Conservation (phyloP, 1,140 invertebrate genomes). For the Ceratosolen fusciceps region DNA sequence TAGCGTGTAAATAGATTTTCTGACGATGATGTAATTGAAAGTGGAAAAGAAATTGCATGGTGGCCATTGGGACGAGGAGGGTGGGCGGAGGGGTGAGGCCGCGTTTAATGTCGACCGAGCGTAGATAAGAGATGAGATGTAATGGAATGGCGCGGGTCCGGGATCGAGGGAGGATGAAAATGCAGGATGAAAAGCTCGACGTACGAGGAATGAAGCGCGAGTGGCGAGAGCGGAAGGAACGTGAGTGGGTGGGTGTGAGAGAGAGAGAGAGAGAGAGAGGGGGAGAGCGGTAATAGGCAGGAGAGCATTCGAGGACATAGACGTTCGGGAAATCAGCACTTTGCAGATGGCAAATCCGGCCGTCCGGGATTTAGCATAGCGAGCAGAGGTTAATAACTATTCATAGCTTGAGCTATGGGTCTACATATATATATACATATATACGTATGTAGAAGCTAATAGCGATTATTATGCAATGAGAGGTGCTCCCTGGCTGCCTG, state of each 20-base stretch:
- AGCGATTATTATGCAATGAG: slow-evolving; percentile 55
- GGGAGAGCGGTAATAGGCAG: not conserved
- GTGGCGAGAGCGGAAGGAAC: no score
- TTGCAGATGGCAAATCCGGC: slow-evolving; percentile 49
- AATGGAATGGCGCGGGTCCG: no score
- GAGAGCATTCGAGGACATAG: not conserved
- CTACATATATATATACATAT: no score
- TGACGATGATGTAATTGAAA: no score
- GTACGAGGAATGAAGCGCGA: not conserved
- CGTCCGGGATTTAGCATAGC: slow-evolving; percentile 50
- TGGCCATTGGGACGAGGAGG: no score
- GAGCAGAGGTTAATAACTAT: slow-evolving; percentile 54
- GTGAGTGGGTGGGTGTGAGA: not conserved
- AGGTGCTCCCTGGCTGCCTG: not conserved
- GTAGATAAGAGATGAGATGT: no score
- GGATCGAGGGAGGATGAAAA: not conserved
- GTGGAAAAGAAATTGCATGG: no score
- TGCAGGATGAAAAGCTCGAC: not conserved
- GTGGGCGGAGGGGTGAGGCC: no score
- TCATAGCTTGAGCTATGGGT: slow-evolving; percentile 53
- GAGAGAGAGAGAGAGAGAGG: not conserved
- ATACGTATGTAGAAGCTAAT: no score
- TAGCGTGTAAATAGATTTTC: no score
- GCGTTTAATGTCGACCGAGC: no score
- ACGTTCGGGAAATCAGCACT: slow-evolving; percentile 50